Base-by-base conservation (phyloP, 2,888 invertebrate species). In the Microlaimidae sp. region DNA sequence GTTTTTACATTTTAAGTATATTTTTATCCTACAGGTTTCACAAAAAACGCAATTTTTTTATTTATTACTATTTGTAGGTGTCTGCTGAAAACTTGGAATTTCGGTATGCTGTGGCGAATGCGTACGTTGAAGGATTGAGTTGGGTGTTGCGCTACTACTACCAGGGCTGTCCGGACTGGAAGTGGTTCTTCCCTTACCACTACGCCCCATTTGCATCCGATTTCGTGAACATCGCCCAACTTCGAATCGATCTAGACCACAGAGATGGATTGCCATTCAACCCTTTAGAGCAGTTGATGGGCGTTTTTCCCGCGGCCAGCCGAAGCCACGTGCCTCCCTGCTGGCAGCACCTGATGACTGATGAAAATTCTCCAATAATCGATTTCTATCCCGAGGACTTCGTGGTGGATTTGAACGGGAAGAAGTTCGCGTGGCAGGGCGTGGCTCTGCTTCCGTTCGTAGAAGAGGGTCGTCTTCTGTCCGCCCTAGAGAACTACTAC, bases 161-260 rank as follows among this genome's bases (percentile, higher is more conserved):
- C 75, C 95, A 95, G 79, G 95, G 97, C 51, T 97, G 95, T 75
- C 86, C 90, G 32, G 89, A 88, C 21, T 99, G 97, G 97, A 87
- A 93, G 74, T 97, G 97, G 97, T 97, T 92, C 76, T 97, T 89
- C 74, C 97, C 97, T 0, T 97, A 90, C 73, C 97, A 97, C 75
- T 97, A 99, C 76, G 95, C 97, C 21, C 97, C 97, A 5, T 97
- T 97, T 75, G 97, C 97, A 2, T 93, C 93, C 0, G 97, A 99
- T 76, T 97, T 99, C 75, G 79, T 86, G 56, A 26, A 90, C 70
- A 82, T 97, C 53, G 80, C 80, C 52, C 83, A 85, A 1, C 75
- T 90, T 28, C 64, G 71, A 1, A 82, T 83, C 46, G 80, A 81
- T 69, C 99, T 97, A 72, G 85, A 86, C 69, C 81, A 77, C 66